Evolutionary conservation across 2,113 vertebrate genomes (phyloP), one percentile per base, ranked within the genome.

Genomic region (Nannobrachium achirus): DNA sequence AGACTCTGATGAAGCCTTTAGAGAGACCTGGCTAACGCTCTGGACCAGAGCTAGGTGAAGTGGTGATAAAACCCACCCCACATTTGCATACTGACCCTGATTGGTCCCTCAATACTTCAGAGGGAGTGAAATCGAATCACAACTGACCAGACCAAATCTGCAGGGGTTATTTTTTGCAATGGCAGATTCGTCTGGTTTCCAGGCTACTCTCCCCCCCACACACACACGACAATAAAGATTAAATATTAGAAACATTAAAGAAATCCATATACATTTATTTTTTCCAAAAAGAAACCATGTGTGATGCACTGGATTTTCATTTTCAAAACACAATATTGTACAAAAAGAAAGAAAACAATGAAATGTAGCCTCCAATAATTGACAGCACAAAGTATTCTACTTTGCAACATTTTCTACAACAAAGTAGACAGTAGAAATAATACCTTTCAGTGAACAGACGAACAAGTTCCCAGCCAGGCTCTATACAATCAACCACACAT

Each of bases 241-340:
- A 40, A 67, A 83, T 76, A 72, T 56, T 58, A 50, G 56, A 59
- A 58, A 38, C 11, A n/a, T n/a, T n/a, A n/a, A n/a, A n/a, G n/a
- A n/a, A n/a, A n/a, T n/a, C 33, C 38, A 57, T 41, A 53, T 55
- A 65, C 53, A 65, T 55, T n/a, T 56, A 33, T 7, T 38, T 52
- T 51, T 66, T 65, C 10, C 42, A 69, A 60, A 66, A 63, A 38
- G 13, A 18, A 71, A 70, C 16, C 4, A 20, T 7, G 20, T 76
- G 60, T 49, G 39, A 46, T 65, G 52, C 19, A 56, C 44, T 42
- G 25, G 40, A 51, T 44, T 42, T 50, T 61, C 3, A 51, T 44
- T 42, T 50, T 61, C 3, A 1, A 58, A 33, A 70, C 38, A 66
- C 10, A 6, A 51, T 4, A 18, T 52, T 8, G 53, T 57, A 20